phyloP scores from a whole-genome alignment of 2,797 vertebrate species.

The Pangasius macronema region DNA sequence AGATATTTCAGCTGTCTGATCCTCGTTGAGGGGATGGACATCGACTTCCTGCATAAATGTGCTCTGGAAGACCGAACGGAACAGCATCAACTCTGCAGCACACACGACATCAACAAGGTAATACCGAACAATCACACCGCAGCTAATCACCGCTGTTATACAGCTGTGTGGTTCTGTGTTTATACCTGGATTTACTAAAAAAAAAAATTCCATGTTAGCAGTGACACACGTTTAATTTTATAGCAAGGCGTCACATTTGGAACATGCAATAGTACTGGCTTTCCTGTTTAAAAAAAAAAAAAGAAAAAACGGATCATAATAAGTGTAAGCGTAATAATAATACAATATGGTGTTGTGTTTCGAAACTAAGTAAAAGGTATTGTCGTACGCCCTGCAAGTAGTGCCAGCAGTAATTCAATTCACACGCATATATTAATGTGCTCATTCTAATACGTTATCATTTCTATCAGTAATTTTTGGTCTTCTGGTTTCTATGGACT shows the following conservation, averaged over 20 bases:
- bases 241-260: too few relatives aligned
- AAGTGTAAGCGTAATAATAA: too few relatives aligned
- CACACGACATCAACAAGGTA: constrained; percentile 84
- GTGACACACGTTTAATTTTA: too few relatives aligned
- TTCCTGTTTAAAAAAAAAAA: too few relatives aligned
- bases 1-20: constrained; percentile 95
- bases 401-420: too few relatives aligned
- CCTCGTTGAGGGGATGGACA: constrained; percentile 95
- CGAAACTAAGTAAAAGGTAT: too few relatives aligned
- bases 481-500: too few relatives aligned
- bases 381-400: too few relatives aligned
- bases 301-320: too few relatives aligned
- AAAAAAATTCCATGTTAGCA: not conserved
- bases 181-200: not conserved
- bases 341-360: too few relatives aligned
- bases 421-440: not conserved
- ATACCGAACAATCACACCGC: not conserved
- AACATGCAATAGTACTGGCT: too few relatives aligned
- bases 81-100: constrained; percentile 88
- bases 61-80: constrained; percentile 88
- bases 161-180: not conserved
- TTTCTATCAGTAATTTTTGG: not conserved
- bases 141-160: not conserved
- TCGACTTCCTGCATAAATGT: constrained; percentile 93
- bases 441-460: not conserved